Conservation (phyloP, 2,797 vertebrate species). For the Uromys caudimaculatus region DNA sequence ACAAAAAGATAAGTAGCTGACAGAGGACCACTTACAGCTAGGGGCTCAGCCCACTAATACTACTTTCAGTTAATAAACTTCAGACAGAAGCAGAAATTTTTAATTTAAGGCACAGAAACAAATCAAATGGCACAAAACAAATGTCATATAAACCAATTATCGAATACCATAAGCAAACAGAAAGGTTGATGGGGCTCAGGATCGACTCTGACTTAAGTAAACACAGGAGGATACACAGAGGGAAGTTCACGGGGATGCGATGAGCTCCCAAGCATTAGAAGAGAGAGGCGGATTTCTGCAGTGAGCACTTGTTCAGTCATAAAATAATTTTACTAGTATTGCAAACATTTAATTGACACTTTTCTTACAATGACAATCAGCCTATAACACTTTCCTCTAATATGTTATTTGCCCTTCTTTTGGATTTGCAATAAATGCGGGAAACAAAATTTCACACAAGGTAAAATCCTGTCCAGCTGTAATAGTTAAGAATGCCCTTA, state of each 20-base stretch:
- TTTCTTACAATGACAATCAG: conserved; percentile 14
- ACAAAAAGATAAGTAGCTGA: conserved; percentile 72
- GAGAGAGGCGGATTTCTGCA: conserved; percentile 45
- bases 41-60: conserved; percentile 53
- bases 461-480: conserved; percentile 35
- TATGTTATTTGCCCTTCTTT: conserved; percentile 50
- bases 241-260: conserved; percentile 9
- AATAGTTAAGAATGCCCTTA: conserved; percentile 58
- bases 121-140: conserved; percentile 75
- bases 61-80: conserved; percentile 75
- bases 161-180: conserved; percentile 65
- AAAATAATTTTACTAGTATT: conserved; percentile 59
- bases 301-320: conserved; percentile 25
- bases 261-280: neutral
- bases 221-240: conserved; percentile 51
- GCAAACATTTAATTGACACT: conserved; percentile 49
- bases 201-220: conserved; percentile 65
- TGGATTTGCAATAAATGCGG: conserved; percentile 19
- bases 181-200: conserved; percentile 65
- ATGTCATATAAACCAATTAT: conserved; percentile 76
- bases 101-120: conserved; percentile 76
- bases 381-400: neutral
- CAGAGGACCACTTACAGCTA: conserved; percentile 59
- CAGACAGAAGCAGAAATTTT: conserved; percentile 76
- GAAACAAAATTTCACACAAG: conserved; percentile 52